Evolutionary conservation across 2,888 invertebrate species (phyloP).

Genomic region (Protodeltote pygarga): DNA sequence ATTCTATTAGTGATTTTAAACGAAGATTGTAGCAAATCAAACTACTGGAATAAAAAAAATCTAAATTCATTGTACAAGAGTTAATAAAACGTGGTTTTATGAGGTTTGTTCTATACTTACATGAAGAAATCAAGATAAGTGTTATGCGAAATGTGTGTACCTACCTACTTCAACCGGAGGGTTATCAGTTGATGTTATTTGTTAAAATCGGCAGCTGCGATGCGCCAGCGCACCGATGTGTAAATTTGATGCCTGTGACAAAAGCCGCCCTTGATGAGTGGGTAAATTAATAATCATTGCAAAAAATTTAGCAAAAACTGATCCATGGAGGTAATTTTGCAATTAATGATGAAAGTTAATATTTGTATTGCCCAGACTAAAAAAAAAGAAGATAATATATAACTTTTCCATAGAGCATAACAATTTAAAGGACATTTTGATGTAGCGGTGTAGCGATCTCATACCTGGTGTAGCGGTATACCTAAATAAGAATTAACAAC

Average conservation of each 20-base stretch:
- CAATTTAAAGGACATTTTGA: not conserved
- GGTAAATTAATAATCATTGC: conserved; percentile 68
- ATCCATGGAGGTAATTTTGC: conserved; percentile 10
- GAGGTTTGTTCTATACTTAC: conserved; percentile 32
- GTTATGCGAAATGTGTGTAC: conserved; percentile 44
- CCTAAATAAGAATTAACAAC: no score
- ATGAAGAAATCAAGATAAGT: conserved; percentile 48
- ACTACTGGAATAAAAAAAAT: conserved; percentile 30
- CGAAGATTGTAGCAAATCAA: conserved; percentile 20
- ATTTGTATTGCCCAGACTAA: not conserved
- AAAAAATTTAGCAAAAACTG: conserved; percentile 41
- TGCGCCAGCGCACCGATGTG: conserved; percentile 68
- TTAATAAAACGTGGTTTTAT: conserved; percentile 42
- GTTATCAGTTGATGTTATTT: conserved; percentile 72
- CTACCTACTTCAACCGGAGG: conserved; percentile 57
- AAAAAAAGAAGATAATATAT: not conserved
- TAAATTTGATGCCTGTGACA: conserved; percentile 73
- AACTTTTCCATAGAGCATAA: not conserved
- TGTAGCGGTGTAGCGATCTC: no score
- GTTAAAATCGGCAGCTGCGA: conserved; percentile 78
- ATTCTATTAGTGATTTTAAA: conserved; percentile 12
- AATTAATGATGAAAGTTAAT: conserved; percentile 3
- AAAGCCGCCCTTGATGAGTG: conserved; percentile 74
- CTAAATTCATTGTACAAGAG: conserved; percentile 23
- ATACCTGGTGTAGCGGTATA: no score